Conservation (phyloP, 2,888 invertebrate genomes). For the Macrostomum cliftonense region DNA sequence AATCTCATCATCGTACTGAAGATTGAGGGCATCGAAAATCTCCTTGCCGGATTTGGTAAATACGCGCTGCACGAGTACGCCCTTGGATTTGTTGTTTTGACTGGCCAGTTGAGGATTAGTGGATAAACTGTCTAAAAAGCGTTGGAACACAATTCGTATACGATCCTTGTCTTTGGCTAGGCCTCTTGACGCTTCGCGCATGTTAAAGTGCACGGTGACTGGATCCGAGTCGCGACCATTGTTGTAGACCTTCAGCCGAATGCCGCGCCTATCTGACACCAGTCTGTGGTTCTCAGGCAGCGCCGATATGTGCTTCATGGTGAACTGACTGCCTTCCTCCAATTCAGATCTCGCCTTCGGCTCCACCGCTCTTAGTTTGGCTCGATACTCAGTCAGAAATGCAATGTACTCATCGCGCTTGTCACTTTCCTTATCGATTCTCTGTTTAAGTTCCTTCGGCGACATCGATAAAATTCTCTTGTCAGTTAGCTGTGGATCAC, state of each 20-base stretch:
- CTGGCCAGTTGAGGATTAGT: constrained; percentile 15
- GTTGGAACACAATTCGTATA: background rate
- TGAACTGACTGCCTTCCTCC: constrained; percentile 21
- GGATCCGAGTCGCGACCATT: constrained; percentile 25
- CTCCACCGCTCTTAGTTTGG: too few species aligned
- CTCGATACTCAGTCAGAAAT: too few species aligned
- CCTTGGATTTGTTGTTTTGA: constrained; percentile 19
- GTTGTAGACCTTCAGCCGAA: constrained; percentile 23
- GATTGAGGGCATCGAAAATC: constrained; percentile 21
- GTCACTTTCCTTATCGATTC: too few species aligned
- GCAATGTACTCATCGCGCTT: too few species aligned
- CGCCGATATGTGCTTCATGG: constrained; percentile 26
- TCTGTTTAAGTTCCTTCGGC: too few species aligned
- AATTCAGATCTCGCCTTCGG: constrained; percentile 3
- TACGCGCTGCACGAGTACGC: constrained; percentile 25
- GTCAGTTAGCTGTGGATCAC: too few species aligned
- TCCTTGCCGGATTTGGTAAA: constrained; percentile 25
- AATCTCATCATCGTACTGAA: constrained; percentile 25
- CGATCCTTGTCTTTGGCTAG: constrained; percentile 15
- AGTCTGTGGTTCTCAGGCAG: constrained; percentile 9
- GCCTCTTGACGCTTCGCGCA: constrained; percentile 25
- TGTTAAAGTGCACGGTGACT: constrained; percentile 28
- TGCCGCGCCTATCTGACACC: too few species aligned
- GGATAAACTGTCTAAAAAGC: constrained; percentile 21
- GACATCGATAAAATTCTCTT: too few species aligned